Evolutionary conservation across 2,113 vertebrate genomes (phyloP), one percentile per base, ranked within the genome.

Genomic region (Myotis yumanensis): DNA sequence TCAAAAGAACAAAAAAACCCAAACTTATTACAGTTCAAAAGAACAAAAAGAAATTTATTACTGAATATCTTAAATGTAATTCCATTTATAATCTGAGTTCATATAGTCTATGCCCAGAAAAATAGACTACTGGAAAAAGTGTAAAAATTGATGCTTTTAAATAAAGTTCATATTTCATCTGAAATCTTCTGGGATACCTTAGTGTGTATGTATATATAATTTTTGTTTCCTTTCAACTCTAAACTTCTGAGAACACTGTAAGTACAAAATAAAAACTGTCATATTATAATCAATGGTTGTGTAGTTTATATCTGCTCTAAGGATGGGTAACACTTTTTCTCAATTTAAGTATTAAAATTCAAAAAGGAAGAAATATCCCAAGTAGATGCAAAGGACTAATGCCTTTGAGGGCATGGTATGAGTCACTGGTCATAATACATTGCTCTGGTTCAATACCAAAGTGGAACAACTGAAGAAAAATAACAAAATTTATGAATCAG

Each of bases 151-250:
- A 76, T 93, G 5, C 4, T 86, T 82, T 90, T 54, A 79, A 77
- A 85, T 88, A 95, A 68, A 68, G 9, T 83, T 77, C 23, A 9
- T 68, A 89, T 91, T 91, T 96, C 28, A 28, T 87, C 48, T 77
- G 18, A 82, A 92, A 92, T 73, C 43, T 75, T 64, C 23, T 77
- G 10, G 10, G 18, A 37, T 75, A 57, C 52, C 9, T 32, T 66
- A 93, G 66, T 68, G 32, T n/a, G 64, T 32, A 32, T 32, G 30
- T 66, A 37, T 32, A 91, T n/a, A 75, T 14, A 46, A 62, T 62
- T 62, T 62, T 18, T 57, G 54, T 77, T 79, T 14, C 32, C 11
- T 81, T 77, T 94, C 57, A 90, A 82, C 28, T 87, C 4, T 51
- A 71, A 4, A 66, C 11, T 94, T 94, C 23, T 86, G 35, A 15